A percentile compares a stretch with the other conserved stretches of the same genome.
Conservation (phyloP, 2,888 invertebrate species). For the Margaritifera margaritifera region DNA sequence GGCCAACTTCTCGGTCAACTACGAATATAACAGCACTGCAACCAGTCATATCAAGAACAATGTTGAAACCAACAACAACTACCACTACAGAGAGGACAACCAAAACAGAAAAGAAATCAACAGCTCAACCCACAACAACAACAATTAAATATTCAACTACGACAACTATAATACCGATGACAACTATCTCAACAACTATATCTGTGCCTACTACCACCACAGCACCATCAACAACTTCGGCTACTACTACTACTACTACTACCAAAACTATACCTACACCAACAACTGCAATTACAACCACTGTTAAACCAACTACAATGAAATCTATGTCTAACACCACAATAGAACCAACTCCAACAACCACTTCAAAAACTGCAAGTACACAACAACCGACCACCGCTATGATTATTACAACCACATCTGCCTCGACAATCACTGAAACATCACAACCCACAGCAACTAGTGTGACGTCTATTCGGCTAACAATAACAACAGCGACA, state of each 20-base stretch:
- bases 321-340: neutral
- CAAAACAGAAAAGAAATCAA: neutral
- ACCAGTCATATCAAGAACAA: neutral
- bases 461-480: neutral
- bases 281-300: slow-evolving; percentile 9
- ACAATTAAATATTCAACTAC: slow-evolving; percentile 7
- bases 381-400: slow-evolving; percentile 1
- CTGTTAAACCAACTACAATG: slow-evolving; percentile 5
- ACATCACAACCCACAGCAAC: neutral
- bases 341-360: neutral
- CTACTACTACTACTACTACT: slow-evolving; percentile 6
- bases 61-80: neutral
- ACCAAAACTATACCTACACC: slow-evolving; percentile 10
- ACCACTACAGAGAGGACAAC: neutral
- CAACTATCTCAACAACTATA: slow-evolving; percentile 8
- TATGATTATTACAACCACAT: slow-evolving; percentile 11
- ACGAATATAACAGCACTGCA: slow-evolving; percentile 13
- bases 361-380: slow-evolving; percentile 7
- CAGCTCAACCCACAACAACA: slow-evolving; percentile 2
- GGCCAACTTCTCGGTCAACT: slow-evolving; percentile 10
- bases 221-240: slow-evolving; percentile 4
- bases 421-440: neutral
- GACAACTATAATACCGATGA: neutral
- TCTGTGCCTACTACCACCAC: slow-evolving; percentile 8
- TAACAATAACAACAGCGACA: slow-evolving; percentile 10